Evolutionary conservation across 2,113 vertebrate genomes (phyloP).

Genomic region (Rhinopithecus roxellana): DNA sequence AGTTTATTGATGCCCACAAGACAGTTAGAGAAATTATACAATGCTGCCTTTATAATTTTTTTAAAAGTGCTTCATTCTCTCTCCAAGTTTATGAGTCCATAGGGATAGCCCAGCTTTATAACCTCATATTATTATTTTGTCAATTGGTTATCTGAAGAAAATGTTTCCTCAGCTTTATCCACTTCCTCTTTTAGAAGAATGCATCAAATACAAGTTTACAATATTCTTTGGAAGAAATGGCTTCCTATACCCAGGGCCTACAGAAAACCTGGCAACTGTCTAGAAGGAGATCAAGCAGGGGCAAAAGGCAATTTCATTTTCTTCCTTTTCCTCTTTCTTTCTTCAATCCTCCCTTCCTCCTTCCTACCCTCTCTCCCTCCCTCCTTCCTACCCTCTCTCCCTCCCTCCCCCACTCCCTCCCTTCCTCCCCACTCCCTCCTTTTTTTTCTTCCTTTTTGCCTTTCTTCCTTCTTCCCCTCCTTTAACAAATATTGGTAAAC

Average conservation of each 20-base stretch:
- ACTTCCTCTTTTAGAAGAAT: constrained; percentile 14
- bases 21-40: constrained; percentile 60
- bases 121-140: constrained; percentile 48
- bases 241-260: background rate
- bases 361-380: background rate
- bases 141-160: constrained; percentile 48
- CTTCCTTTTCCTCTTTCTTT: too few species aligned
- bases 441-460: background rate
- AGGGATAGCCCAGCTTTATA: constrained; percentile 48
- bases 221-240: background rate
- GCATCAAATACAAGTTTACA: background rate
- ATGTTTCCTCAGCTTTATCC: background rate
- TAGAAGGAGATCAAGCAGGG: background rate
- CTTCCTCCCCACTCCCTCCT: background rate
- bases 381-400: background rate
- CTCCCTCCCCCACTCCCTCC: background rate
- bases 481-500: background rate
- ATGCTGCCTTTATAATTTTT: constrained; percentile 15
- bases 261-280: background rate
- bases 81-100: constrained; percentile 54
- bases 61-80: constrained; percentile 46
- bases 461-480: background rate
- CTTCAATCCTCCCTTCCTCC: background rate
- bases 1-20: constrained; percentile 45
- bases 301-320: background rate